Conservation (phyloP, 2,888 invertebrate genomes). For the Oligia latruncula region DNA sequence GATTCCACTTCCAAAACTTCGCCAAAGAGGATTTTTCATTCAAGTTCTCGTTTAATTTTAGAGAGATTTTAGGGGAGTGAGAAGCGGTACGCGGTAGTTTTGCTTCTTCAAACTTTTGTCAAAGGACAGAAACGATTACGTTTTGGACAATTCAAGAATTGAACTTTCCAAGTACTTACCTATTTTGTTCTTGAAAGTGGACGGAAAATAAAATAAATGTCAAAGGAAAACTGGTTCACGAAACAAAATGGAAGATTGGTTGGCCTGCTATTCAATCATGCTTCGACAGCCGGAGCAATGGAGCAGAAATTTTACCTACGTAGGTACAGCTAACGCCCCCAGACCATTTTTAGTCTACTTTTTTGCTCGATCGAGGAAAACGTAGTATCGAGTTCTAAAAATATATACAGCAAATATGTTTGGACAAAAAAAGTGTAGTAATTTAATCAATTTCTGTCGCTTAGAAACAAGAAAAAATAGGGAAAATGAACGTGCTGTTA, state of each 20-base stretch:
- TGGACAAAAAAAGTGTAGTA: not conserved
- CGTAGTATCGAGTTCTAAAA: slow-evolving; percentile 17
- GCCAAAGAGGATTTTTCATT: slow-evolving; percentile 59
- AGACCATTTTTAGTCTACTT: slow-evolving; percentile 12
- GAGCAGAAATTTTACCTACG: slow-evolving; percentile 45
- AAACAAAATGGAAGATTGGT: slow-evolving; percentile 43
- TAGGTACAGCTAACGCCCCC: slow-evolving; percentile 22
- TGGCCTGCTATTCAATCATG: slow-evolving; percentile 49
- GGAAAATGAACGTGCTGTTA: slow-evolving; percentile 22
- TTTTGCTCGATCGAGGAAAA: slow-evolving; percentile 37
- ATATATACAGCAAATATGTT: slow-evolving; percentile 1
- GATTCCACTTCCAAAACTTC: slow-evolving; percentile 61
- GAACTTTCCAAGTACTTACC: slow-evolving; percentile 10
- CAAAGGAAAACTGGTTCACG: slow-evolving; percentile 21
- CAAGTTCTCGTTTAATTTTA: slow-evolving; percentile 62
- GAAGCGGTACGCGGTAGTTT: slow-evolving; percentile 45
- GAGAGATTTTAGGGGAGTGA: slow-evolving; percentile 51
- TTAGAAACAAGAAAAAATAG: slow-evolving; percentile 4
- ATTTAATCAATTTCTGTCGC: slow-evolving; percentile 11
- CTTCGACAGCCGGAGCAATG: slow-evolving; percentile 40
- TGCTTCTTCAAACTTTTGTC: slow-evolving; percentile 55
- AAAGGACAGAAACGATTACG: slow-evolving; percentile 45
- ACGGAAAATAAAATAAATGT: slow-evolving; percentile 36
- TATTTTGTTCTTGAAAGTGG: slow-evolving; percentile 22
- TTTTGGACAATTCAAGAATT: slow-evolving; percentile 48